A percentile compares a stretch with the other conserved stretches of the same genome.
phyloP scores from a whole-genome alignment of 2,888 invertebrate species.

The Leucoma salicis region DNA sequence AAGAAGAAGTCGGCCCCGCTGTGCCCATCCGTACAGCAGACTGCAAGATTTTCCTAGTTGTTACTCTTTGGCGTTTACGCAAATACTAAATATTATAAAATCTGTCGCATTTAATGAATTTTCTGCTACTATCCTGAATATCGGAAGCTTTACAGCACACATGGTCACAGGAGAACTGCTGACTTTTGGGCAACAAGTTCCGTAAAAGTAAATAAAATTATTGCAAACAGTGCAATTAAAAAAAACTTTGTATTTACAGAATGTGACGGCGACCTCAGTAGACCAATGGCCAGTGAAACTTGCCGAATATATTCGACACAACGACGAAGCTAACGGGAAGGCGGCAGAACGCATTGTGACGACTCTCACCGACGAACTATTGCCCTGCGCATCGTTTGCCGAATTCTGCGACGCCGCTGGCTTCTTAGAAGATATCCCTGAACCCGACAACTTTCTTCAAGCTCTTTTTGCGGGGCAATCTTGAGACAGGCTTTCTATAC shows the following conservation, averaged over 20 bases:
- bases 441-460: slow-evolving; percentile 80
- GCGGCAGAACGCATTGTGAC: slow-evolving; percentile 92
- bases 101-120: no score
- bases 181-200: no score
- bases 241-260: slow-evolving; percentile 66
- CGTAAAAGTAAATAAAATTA: no score
- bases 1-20: no score
- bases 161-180: no score
- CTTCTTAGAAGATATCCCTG: slow-evolving; percentile 85
- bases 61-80: no score
- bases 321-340: slow-evolving; percentile 95
- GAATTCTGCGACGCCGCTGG: slow-evolving; percentile 97
- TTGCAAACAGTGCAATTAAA: no score
- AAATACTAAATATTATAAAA: no score
- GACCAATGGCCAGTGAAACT: slow-evolving; percentile 95
- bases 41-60: no score
- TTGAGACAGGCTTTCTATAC: slow-evolving; percentile 51
- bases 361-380: slow-evolving; percentile 92
- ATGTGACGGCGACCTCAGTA: slow-evolving; percentile 85
- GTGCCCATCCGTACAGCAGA: no score
- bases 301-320: slow-evolving; percentile 96
- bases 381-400: slow-evolving; percentile 93
- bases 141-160: no score
- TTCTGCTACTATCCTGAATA: no score
- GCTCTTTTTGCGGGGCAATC: slow-evolving; percentile 59